Evolutionary conservation across 2,797 vertebrate genomes (phyloP).

Genomic region (Tokudaia muenninki): DNA sequence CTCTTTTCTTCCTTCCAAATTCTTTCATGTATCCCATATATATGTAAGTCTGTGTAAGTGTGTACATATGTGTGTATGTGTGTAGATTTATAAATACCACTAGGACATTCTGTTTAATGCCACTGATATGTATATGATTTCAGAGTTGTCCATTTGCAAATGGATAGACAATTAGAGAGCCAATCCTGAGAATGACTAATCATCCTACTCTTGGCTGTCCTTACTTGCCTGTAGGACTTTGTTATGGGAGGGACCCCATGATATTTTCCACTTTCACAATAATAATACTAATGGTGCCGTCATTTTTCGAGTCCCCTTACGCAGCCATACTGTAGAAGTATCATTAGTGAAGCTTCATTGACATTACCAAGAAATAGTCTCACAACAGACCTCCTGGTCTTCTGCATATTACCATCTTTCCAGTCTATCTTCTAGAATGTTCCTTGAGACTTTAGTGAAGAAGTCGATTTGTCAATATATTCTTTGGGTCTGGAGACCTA

Average conservation of each 20-base stretch:
- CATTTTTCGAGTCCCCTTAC: not conserved
- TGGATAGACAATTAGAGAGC: not conserved
- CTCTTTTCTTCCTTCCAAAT: too few species aligned
- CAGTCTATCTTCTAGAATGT: too few species aligned
- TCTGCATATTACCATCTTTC: too few species aligned
- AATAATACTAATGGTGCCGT: not conserved
- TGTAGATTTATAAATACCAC: not conserved
- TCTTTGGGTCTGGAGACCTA: not conserved
- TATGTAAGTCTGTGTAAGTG: too few species aligned
- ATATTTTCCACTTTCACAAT: not conserved
- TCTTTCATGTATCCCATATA: too few species aligned
- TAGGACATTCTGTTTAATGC: not conserved
- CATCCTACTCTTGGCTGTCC: not conserved
- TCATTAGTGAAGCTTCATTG: not conserved
- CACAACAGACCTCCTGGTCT: too few species aligned
- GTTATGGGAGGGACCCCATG: not conserved
- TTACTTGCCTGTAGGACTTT: not conserved
- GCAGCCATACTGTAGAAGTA: not conserved
- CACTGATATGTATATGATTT: not conserved
- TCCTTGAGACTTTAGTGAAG: not conserved
- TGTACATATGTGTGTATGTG: too few species aligned
- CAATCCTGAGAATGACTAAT: not conserved
- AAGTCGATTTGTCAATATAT: not conserved
- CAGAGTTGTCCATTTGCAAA: not conserved
- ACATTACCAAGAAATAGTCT: not conserved